A percentile compares a stretch with the other conserved stretches of the same genome.
Evolutionary conservation across 2,888 invertebrate species (phyloP).

Genomic region (Parnassius mnemosyne): DNA sequence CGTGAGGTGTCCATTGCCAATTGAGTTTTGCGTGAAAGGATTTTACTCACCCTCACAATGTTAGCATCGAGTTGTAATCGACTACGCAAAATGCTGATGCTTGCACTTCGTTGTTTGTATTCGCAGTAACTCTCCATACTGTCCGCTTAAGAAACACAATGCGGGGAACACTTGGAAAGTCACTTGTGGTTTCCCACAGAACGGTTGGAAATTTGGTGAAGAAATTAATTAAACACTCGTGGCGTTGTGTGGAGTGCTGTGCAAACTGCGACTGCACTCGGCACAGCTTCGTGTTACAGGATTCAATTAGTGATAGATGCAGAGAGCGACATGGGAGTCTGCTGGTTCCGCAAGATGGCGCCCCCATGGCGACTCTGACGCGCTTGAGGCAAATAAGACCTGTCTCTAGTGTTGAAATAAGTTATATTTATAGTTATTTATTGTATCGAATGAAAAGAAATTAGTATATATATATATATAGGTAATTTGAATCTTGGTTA

Average conservation of each 20-base stretch:
- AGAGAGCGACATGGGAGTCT: conserved; percentile 12
- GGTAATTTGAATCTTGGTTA: too few relatives aligned
- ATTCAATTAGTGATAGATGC: conserved; percentile 31
- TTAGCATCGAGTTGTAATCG: conserved; percentile 4
- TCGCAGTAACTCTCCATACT: conserved; percentile 15
- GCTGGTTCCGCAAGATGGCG: conserved; percentile 3
- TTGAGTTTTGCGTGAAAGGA: neutral
- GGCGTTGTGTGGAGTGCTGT: conserved; percentile 30
- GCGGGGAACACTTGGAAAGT: conserved; percentile 13
- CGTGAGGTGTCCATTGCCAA: neutral
- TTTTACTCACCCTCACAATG: conserved; percentile 1
- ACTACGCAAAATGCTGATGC: conserved; percentile 12
- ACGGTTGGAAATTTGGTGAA: conserved; percentile 21
- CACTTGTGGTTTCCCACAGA: conserved; percentile 22
- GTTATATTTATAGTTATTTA: too few relatives aligned
- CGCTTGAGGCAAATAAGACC: neutral
- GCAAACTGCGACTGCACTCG: conserved; percentile 35
- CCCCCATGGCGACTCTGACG: neutral
- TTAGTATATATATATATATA: too few relatives aligned
- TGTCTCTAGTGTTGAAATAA: neutral
- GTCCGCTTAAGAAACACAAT: conserved; percentile 22
- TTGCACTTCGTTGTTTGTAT: conserved; percentile 15
- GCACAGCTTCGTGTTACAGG: conserved; percentile 31
- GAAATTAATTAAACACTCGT: conserved; percentile 27
- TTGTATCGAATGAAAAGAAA: too few relatives aligned